Evolutionary conservation across 2,888 invertebrate genomes (phyloP), one percentile per base, ranked within the genome.

Genomic region (Zaprionus obscuricornis): DNA sequence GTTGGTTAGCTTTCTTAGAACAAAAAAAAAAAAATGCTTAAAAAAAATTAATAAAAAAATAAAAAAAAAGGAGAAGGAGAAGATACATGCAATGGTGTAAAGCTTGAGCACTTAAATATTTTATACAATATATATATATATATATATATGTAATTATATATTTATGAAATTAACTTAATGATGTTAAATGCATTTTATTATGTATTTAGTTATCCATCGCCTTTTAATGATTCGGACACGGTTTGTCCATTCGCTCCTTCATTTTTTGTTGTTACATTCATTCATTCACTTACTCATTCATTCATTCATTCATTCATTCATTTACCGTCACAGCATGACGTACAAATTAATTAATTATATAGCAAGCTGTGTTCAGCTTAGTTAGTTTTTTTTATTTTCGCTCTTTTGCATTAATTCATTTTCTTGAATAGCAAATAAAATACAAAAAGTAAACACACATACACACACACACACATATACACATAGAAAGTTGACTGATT

Each of bases 1-100:
- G 73, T 76, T 85, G 79, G 86, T 75, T 87, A 86, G 78, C 60
- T 78, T 75, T 45, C 36, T 71, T n/a, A n/a, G n/a, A n/a, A n/a
- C n/a, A n/a, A n/a, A n/a, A n/a, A n/a, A n/a, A n/a, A 77, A 86
- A 74, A 71, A 77, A 87, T 78, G 73, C 56, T 46, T 50, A 49
- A 62, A 17, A 57, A 60, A 58, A 71, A 74, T 72, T 71, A 71
- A 58, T n/a, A n/a, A n/a, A n/a, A n/a, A n/a, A n/a, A n/a, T n/a
- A n/a, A n/a, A n/a, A n/a, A n/a, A n/a, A n/a, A n/a, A n/a, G n/a
- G n/a, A n/a, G n/a, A n/a, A n/a, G n/a, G n/a, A n/a, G n/a, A n/a
- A 64, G 63, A 26, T 26, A 54, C 77, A 77, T 77, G 77, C 77
- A 77, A 77, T 46, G 63, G n/a, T 40, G 51, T 31, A 43, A 51